Base-by-base conservation (phyloP, 2,113 vertebrate genomes). In the Rhadina sibilatrix region DNA sequence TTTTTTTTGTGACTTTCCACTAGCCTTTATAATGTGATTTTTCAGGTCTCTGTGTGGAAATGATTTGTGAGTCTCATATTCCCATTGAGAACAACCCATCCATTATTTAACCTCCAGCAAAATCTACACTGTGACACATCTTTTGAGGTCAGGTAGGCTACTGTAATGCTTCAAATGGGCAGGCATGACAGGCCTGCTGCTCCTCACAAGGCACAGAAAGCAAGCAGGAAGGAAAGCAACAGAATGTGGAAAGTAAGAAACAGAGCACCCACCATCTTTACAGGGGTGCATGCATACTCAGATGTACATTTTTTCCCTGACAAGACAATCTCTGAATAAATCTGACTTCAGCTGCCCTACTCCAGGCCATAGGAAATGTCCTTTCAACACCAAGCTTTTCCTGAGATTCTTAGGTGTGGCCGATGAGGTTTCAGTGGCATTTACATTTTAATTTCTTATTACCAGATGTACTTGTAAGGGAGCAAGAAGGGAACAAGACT, bases 61-160 rank as follows among this genome's bases (percentile, higher is more conserved):
- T 93, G 53, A 91, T 93, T 82, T 71, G 16, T 88, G 90, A 89
- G 37, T 94, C 35, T 49, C 66, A 35, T 79, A 71, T 89, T 77
- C 75, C 65, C 87, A 44, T 64, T 91, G 79, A 90, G 53, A 87
- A 92, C 91, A 96, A 70, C 44, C 69, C 31, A 63, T 71, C 56
- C 52, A 40, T 93, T 94, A 89, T 57, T 85, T 75, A 94, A 76
- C 75, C 83, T 92, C 42, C 78, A 80, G 70, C 68, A 89, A 92
- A 78, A 87, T 68, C 80, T 83, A 46, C 54, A 60, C 65, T 0
- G 3, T 81, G 83, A 74, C 83, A 71, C 33, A 69, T 63, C 53
- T 90, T 96, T 10, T 87, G 65, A 91, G 90, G 91, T 82, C 79
- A 70, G 75, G 93, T 40, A 79, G 79, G 78, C 71, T 83, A 59